These are phyloP conservation scores for Taxidea taxus DNA, from an alignment of 2,113 vertebrate species.

Conservation along the genomic window DNA sequence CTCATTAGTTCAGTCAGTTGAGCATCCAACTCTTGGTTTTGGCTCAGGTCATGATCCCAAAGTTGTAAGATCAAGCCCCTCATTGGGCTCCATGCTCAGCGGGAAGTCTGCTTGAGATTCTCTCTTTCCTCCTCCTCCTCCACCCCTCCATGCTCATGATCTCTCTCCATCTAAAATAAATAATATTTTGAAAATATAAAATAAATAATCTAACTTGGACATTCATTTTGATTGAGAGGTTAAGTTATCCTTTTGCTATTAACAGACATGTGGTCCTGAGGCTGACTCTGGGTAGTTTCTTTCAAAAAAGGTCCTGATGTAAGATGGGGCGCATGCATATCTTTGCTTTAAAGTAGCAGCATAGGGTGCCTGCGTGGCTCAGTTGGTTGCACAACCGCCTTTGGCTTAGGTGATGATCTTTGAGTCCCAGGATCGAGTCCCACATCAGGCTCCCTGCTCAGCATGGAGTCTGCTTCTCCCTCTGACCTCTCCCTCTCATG, in stretches of 20 bases:
- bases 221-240: neutral
- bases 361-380: too few relatives aligned
- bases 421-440: too few relatives aligned
- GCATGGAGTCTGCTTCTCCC: too few relatives aligned
- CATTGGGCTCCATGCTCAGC: too few relatives aligned
- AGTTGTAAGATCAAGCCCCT: too few relatives aligned
- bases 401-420: too few relatives aligned
- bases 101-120: neutral
- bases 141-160: too few relatives aligned
- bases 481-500: too few relatives aligned
- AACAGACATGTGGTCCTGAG: neutral
- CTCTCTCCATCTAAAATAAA: too few relatives aligned
- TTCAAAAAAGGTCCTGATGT: neutral
- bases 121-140: neutral
- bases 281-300: neutral
- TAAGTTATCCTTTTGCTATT: neutral
- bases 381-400: too few relatives aligned
- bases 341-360: neutral
- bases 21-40: neutral
- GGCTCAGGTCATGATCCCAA: too few relatives aligned
- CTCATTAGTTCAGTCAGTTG: neutral
- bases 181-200: neutral
- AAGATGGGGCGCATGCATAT: neutral
- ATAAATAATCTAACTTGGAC: neutral
- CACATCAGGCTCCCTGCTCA: too few relatives aligned